These are phyloP conservation scores for Incurvaria masculella DNA, from an alignment of 2,888 invertebrate species.

Conservation along the genomic window DNA sequence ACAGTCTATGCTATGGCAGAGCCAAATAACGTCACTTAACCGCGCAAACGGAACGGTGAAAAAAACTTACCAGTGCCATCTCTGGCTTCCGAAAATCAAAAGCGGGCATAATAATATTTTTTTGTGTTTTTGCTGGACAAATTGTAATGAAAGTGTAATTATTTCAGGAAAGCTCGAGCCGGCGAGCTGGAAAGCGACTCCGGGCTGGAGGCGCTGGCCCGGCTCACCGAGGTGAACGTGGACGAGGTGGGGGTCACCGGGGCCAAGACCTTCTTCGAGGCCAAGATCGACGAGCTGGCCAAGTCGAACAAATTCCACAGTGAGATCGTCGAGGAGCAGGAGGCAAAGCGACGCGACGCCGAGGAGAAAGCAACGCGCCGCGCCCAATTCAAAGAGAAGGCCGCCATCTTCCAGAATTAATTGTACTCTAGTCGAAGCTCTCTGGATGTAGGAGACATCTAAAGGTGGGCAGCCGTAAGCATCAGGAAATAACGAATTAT, in stretches of 20 bases:
- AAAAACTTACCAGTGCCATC: too few relatives aligned
- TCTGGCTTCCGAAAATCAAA: too few relatives aligned
- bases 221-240: slow-evolving; percentile 87
- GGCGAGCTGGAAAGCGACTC: slow-evolving; percentile 87
- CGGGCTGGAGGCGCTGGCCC: slow-evolving; percentile 81
- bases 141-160: slow-evolving; percentile 4
- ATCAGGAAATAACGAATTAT: too few relatives aligned
- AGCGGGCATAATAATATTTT: too few relatives aligned
- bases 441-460: too few relatives aligned
- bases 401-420: slow-evolving; percentile 68
- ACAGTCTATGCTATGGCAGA: too few relatives aligned
- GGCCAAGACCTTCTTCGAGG: slow-evolving; percentile 94
- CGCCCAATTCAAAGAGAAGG: slow-evolving; percentile 85
- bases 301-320: slow-evolving; percentile 87
- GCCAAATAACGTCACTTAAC: too few relatives aligned
- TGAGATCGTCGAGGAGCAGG: slow-evolving; percentile 90
- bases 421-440: not conserved
- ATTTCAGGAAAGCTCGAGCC: slow-evolving; percentile 78
- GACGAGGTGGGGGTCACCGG: slow-evolving; percentile 93
- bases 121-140: slow-evolving; percentile 53
- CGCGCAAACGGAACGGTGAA: too few relatives aligned
- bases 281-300: slow-evolving; percentile 87
- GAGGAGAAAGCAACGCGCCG: slow-evolving; percentile 80
- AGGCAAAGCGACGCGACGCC: slow-evolving; percentile 77
- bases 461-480: too few relatives aligned